These are phyloP conservation scores for Galbula dea DNA, from an alignment of 2,113 vertebrate genomes.

Conservation along the genomic window DNA sequence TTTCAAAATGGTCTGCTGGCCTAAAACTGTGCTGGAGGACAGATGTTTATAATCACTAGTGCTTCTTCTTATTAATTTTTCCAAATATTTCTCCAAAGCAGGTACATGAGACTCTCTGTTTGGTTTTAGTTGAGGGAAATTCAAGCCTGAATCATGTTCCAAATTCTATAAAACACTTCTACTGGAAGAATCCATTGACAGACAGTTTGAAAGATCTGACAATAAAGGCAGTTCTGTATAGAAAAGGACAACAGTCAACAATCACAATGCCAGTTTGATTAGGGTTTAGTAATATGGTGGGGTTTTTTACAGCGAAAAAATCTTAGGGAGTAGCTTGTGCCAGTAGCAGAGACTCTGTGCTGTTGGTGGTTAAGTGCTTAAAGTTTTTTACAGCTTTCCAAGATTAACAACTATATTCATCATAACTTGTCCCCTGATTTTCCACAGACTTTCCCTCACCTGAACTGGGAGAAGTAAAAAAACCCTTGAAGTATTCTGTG, in stretches of 20 bases:
- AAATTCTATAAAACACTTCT: not conserved
- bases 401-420: not conserved
- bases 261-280: not conserved
- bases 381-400: not conserved
- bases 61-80: not conserved
- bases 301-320: not conserved
- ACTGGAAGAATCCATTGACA: not conserved
- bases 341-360: too few relatives aligned
- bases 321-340: not conserved
- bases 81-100: not conserved
- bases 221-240: not conserved
- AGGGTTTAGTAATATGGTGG: not conserved
- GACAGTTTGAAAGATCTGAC: not conserved
- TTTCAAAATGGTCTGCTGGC: not conserved
- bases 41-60: slow-evolving; percentile 13
- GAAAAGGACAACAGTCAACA: not conserved
- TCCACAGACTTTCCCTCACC: not conserved
- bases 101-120: not conserved
- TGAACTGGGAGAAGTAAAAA: not conserved
- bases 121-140: not conserved
- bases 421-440: not conserved
- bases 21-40: not conserved
- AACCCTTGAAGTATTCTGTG: fast-evolving
- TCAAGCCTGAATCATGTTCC: not conserved
- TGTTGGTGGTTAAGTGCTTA: not conserved